Evolutionary conservation across 2,797 vertebrate species (phyloP).

Genomic region (Benthosema pterotum): DNA sequence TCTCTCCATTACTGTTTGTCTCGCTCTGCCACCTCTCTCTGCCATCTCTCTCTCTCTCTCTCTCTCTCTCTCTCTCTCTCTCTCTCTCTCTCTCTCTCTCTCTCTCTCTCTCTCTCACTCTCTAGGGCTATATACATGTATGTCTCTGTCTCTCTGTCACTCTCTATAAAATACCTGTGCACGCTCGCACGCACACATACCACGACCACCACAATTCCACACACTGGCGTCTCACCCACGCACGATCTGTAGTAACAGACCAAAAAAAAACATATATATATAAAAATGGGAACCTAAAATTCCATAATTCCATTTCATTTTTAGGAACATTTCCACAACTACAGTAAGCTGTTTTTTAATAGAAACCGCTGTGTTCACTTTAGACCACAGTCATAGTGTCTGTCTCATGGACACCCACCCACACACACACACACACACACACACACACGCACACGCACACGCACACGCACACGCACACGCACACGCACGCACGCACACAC

Average conservation of each 20-base stretch:
- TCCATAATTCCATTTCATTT: not conserved
- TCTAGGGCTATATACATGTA: no score
- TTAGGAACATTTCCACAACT: no score
- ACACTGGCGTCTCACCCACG: not conserved
- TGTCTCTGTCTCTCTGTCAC: not conserved
- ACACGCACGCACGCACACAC: slow-evolving; percentile 12
- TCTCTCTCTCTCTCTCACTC: not conserved
- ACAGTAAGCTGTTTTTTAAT: no score
- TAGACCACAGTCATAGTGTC: slow-evolving; percentile 21
- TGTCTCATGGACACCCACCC: not conserved
- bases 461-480: slow-evolving; percentile 14
- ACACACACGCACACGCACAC: slow-evolving; percentile 13
- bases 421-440: slow-evolving; percentile 15
- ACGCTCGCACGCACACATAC: slow-evolving; percentile 1
- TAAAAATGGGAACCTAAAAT: not conserved
- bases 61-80: not conserved
- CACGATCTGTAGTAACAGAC: not conserved
- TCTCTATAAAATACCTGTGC: no score
- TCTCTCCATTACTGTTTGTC: not conserved
- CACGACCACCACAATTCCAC: slow-evolving; percentile 5
- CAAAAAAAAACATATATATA: no score
- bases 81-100: slow-evolving; percentile 2
- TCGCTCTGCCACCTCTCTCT: not conserved
- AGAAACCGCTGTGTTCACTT: not conserved
- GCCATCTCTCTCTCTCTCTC: not conserved